These are phyloP conservation scores for Hypothenemus hampei DNA, from an alignment of 1,140 invertebrate species.

Conservation along the genomic window DNA sequence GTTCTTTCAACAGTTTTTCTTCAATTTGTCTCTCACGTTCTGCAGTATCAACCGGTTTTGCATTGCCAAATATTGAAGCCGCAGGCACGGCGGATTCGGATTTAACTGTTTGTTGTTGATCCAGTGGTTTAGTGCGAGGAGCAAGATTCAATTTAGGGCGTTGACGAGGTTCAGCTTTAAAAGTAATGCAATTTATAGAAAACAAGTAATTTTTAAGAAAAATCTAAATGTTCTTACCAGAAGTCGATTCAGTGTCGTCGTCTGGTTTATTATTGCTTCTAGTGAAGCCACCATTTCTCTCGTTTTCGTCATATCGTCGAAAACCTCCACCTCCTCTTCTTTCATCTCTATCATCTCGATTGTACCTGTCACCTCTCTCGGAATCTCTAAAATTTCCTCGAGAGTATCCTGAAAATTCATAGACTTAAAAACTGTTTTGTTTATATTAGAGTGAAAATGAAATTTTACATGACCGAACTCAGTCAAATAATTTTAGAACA, in stretches of 20 bases:
- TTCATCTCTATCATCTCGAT: constrained; percentile 39
- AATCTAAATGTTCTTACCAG: too few species aligned
- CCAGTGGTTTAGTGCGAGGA: constrained; percentile 59
- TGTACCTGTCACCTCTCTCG: constrained; percentile 33
- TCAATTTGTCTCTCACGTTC: constrained; percentile 72
- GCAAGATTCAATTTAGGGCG: constrained; percentile 58
- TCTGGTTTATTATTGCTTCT: too few species aligned
- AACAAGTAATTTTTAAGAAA: too few species aligned
- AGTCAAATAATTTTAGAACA: too few species aligned
- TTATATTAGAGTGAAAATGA: too few species aligned
- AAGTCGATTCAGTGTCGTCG: constrained; percentile 10
- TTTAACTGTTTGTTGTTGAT: constrained; percentile 40
- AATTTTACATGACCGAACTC: too few species aligned
- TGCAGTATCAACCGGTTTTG: constrained; percentile 90
- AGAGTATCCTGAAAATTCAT: constrained; percentile 2
- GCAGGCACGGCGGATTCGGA: constrained; percentile 49
- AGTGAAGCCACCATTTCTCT: constrained; percentile 45
- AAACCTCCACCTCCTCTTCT: constrained; percentile 42
- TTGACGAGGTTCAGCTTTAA: constrained; percentile 49
- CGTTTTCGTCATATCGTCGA: constrained; percentile 36
- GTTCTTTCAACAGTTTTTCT: constrained; percentile 56
- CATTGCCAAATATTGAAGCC: constrained; percentile 81
- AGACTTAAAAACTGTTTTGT: too few species aligned
- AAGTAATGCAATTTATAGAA: constrained; percentile 5
- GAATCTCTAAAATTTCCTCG: constrained; percentile 28